phyloP scores from a whole-genome alignment of 2,797 vertebrate species.

The Nasua narica region DNA sequence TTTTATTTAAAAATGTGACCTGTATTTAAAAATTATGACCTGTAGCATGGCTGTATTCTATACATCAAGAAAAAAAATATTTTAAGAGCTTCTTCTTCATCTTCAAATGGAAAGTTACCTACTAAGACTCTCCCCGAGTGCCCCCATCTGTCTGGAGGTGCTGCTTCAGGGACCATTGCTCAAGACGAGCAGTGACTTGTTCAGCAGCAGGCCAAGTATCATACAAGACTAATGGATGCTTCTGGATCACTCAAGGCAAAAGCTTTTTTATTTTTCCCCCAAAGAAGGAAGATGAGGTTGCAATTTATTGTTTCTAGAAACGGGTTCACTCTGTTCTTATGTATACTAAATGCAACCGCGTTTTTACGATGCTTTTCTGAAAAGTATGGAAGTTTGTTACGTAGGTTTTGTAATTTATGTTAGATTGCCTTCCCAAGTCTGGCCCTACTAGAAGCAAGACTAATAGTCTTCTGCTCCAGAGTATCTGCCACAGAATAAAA shows the following conservation, averaged over 20 bases:
- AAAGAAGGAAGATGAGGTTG: background rate
- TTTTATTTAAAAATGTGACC: constrained; percentile 5
- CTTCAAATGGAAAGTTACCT: background rate
- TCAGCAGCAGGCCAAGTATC: background rate
- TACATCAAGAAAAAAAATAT: background rate
- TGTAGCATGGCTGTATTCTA: background rate
- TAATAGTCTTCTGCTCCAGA: background rate
- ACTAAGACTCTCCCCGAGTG: background rate
- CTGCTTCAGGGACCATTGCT: background rate
- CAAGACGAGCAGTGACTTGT: background rate
- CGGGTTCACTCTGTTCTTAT: background rate
- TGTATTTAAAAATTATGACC: background rate
- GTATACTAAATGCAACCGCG: background rate
- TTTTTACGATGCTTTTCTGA: background rate
- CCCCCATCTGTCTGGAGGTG: background rate
- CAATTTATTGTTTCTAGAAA: background rate
- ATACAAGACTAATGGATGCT: background rate
- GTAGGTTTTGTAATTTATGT: background rate
- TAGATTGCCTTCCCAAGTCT: background rate
- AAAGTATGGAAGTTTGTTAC: background rate
- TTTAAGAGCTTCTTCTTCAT: background rate
- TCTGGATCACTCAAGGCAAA: background rate
- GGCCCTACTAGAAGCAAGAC: background rate
- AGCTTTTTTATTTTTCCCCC: rapidly evolving
- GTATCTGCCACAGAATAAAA: background rate